Evolutionary conservation across 2,888 invertebrate species (phyloP).

Genomic region (Ochropacha duplaris): DNA sequence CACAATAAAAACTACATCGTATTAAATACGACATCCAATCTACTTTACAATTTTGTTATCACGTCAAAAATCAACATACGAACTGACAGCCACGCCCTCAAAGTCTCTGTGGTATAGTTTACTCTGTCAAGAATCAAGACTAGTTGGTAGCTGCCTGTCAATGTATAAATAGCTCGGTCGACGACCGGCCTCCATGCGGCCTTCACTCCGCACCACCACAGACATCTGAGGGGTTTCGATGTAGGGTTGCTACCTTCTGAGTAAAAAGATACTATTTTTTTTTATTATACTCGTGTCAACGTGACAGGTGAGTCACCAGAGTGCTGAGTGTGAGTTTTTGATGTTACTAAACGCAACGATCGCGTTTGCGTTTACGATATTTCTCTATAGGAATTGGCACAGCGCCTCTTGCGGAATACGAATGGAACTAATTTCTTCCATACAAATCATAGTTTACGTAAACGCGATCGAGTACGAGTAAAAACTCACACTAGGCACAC

Average conservation of each 20-base stretch:
- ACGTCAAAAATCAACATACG: neutral
- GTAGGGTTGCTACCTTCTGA: constrained; percentile 25
- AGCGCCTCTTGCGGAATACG: too few species aligned
- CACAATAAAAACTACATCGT: neutral
- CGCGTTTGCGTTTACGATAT: too few species aligned
- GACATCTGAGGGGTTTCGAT: constrained; percentile 39
- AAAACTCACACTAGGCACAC: too few species aligned
- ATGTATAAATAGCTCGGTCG: constrained; percentile 77
- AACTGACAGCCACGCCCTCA: constrained; percentile 35
- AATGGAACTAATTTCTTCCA: too few species aligned
- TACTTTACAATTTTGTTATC: neutral
- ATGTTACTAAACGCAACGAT: too few species aligned
- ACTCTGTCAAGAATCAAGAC: constrained; percentile 26
- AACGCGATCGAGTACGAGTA: too few species aligned
- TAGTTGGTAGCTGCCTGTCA: constrained; percentile 42
- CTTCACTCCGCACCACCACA: constrained; percentile 59
- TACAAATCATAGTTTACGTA: too few species aligned
- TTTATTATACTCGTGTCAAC: too few species aligned
- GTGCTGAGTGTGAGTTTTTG: too few species aligned
- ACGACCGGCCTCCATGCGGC: constrained; percentile 77
- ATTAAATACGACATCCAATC: neutral
- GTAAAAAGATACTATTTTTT: too few species aligned
- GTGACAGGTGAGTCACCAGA: too few species aligned
- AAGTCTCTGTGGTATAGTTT: constrained; percentile 37
- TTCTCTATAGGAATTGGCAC: too few species aligned